Evolutionary conservation across 2,797 vertebrate species (phyloP), one percentile per base, ranked within the genome.

Genomic region (Pipistrellus kuhlii): DNA sequence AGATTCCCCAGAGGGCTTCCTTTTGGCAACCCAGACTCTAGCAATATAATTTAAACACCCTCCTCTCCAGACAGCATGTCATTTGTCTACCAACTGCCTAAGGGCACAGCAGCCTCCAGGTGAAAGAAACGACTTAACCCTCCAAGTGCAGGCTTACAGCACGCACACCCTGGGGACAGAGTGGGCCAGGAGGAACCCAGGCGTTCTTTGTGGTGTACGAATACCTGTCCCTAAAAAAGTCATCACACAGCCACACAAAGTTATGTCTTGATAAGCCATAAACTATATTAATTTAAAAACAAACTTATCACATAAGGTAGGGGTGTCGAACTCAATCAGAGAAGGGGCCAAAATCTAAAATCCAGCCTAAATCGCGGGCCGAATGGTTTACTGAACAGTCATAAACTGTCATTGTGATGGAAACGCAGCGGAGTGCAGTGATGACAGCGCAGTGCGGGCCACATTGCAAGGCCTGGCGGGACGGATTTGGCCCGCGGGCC

Each of bases 1-100:
- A 84, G 89, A 85, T 15, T 97, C 93, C 96, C 96, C 64, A 25
- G 90, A 92, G 96, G 97, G 94, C 90, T 97, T 98, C 97, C 91
- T 97, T 95, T 96, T 97, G 96, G 97, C 96, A 97, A 62, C 84
- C 91, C 30, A 8, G 95, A 96, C 94, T 35, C 25, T 94, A 96
- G 88, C 92, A 8, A 89, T 14, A 51, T 94, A 73, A 95, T 94
- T 78, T 96, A 94, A 97, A 97, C 76, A 80, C 6, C 44, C 38
- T 96, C 93, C 83, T 93, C 86, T 90, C 77, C 75, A 81, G 90
- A 96, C 95, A 95, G 90, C 85, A 85, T 64, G 81, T 85, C 75
- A 93, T 96, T 90, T 80, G 94, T 95, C 83, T 77, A 93, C 64
- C 92, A 95, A 71, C 20, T 15, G 76, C 95, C 96, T 96, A 73